These are phyloP conservation scores for Enteromius afrohamiltoni DNA, from an alignment of 2,797 vertebrate species.

Conservation along the genomic window DNA sequence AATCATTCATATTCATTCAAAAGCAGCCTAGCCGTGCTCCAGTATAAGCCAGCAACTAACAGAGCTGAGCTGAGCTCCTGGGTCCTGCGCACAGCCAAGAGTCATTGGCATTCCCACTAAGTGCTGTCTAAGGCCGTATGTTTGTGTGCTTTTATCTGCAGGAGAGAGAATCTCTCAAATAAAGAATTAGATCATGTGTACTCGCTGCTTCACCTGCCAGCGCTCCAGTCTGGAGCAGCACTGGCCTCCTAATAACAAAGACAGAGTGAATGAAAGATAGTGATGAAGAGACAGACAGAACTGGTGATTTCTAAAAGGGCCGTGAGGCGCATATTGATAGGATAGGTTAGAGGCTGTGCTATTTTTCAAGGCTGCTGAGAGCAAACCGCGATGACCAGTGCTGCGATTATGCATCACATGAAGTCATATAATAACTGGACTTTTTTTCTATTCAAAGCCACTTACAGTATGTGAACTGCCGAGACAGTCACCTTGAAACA, in stretches of 20 bases:
- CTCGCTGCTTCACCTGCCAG: constrained; percentile 31
- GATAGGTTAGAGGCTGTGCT: constrained; percentile 23
- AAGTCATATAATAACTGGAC: constrained; percentile 29
- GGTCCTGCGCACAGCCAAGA: constrained; percentile 15
- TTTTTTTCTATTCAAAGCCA: constrained; percentile 29
- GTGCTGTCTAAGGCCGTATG: constrained; percentile 21
- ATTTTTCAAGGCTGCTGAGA: constrained; percentile 15
- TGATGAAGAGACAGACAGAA: not conserved
- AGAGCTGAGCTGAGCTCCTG: constrained; percentile 21
- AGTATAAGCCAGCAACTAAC: constrained; percentile 9
- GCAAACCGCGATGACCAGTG: constrained; percentile 14
- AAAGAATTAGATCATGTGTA: constrained; percentile 41
- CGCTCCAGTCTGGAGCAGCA: not conserved
- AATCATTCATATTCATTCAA: constrained; percentile 5
- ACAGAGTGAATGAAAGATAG: constrained; percentile 7
- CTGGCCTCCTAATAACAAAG: constrained; percentile 17
- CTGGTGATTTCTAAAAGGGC: not conserved
- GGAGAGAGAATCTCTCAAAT: constrained; percentile 33
- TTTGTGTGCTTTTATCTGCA: constrained; percentile 37
- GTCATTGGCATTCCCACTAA: constrained; percentile 19
- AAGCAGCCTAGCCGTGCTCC: not conserved
- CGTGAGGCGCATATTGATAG: constrained; percentile 21
- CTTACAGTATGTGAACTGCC: not conserved
- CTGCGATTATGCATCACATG: constrained; percentile 8
- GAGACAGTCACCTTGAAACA: constrained; percentile 24